Percentiles rank a stretch among this genome's conserved stretches.
phyloP scores from a whole-genome alignment of 2,888 invertebrate genomes.

The Drymonia ruficornis region DNA sequence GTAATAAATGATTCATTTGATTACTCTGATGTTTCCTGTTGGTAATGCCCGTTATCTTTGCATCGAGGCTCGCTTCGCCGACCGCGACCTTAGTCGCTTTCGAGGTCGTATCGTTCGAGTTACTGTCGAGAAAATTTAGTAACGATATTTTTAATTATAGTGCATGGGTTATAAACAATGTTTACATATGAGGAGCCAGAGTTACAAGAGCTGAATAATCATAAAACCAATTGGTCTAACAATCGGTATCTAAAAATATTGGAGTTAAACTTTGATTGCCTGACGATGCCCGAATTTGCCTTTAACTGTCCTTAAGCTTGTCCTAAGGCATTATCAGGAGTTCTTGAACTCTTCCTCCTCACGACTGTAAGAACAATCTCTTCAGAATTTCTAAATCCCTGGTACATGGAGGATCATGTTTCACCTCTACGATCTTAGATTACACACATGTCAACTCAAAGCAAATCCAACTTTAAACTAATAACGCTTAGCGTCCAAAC shows the following conservation, averaged over 20 bases:
- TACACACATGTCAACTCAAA: conserved; percentile 11
- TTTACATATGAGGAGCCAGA: not conserved
- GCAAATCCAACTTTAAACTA: conserved; percentile 14
- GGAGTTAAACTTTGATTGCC: too few species aligned
- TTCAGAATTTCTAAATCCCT: conserved; percentile 30
- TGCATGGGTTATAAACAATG: not conserved
- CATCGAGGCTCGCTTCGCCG: conserved; percentile 12
- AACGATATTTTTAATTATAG: conserved; percentile 11
- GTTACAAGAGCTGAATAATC: too few species aligned
- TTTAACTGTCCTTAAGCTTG: too few species aligned
- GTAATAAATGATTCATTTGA: conserved; percentile 1
- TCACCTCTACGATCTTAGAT: conserved; percentile 25
- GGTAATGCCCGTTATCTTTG: conserved; percentile 10
- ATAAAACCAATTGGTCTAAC: too few species aligned
- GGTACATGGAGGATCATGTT: conserved; percentile 17
- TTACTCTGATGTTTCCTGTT: conserved; percentile 3
- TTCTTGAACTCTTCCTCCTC: too few species aligned
- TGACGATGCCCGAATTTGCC: too few species aligned
- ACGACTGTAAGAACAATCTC: conserved; percentile 3
- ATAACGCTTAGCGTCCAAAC: not conserved
- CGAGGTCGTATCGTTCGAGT: conserved; percentile 4
- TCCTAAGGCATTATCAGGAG: too few species aligned
- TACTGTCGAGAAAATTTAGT: conserved; percentile 13
- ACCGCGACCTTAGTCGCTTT: conserved; percentile 12
- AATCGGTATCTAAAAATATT: too few species aligned